Percentiles rank a stretch among this genome's conserved stretches.
phyloP scores from a whole-genome alignment of 2,113 vertebrate species.

The Atrichornis clamosus region DNA sequence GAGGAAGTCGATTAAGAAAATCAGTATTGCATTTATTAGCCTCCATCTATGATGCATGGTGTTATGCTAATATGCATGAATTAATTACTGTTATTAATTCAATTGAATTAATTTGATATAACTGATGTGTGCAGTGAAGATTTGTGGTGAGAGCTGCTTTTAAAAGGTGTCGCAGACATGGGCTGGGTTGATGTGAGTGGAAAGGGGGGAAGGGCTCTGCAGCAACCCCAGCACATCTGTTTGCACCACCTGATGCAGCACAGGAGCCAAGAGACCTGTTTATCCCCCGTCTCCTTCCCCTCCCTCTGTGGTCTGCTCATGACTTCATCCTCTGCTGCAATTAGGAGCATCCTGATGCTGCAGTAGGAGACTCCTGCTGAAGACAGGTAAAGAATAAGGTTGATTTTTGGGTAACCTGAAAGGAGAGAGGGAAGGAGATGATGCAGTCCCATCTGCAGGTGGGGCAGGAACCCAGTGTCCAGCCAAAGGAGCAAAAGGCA shows the following conservation, averaged over 20 bases:
- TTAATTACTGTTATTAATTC: conserved; percentile 73
- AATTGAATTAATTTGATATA: conserved; percentile 64
- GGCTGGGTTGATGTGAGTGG: not conserved
- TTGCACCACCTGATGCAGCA: conserved; percentile 12
- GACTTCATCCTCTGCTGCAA: not conserved
- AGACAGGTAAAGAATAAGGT: not conserved
- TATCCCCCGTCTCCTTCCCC: not conserved
- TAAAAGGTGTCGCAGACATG: not conserved
- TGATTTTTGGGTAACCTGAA: not conserved
- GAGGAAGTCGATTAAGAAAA: conserved; percentile 62
- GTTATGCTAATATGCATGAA: conserved; percentile 67
- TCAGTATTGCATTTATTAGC: conserved; percentile 67
- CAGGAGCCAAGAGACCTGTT: not conserved
- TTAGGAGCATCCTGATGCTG: not conserved
- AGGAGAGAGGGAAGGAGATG: not conserved
- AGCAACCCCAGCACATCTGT: conserved; percentile 20
- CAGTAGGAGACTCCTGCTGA: not conserved
- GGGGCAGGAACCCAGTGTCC: not conserved
- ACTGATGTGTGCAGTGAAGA: not conserved
- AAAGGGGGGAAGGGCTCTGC: not conserved
- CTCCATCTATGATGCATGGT: conserved; percentile 65
- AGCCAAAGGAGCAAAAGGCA: not conserved
- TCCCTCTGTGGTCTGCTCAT: not conserved
- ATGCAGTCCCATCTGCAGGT: not conserved
- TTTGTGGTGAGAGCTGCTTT: conserved; percentile 12